Base-by-base conservation (phyloP, 92 coral and sea anemone genomes). In the Phenganax marumi region DNA sequence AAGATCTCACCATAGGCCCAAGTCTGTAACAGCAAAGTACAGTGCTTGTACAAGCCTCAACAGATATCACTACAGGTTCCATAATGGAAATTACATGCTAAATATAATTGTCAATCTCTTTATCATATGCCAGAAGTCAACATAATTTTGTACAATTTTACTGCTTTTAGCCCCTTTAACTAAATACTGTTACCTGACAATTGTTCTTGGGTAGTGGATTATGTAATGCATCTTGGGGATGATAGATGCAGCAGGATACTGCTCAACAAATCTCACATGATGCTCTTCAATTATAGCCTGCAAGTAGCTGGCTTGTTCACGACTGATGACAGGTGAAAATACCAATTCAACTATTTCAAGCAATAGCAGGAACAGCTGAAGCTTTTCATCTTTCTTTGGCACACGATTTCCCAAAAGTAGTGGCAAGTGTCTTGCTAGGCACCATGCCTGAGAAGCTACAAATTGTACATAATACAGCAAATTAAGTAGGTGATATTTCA, bases 161-260 rank as follows among this genome's bases (percentile, higher is more conserved):
- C 14, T 51, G n/a, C 19, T 71, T 9, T 0, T 10, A 39, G 1
- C 43, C 2, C 43, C 5, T 33, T 48, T 19, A 71, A 18, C 16
- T 71, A 19, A 8, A 50, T 19, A 51, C 52, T 2, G 6, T 33
- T 65, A 89, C 88, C 90, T 82, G 4, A 82, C 14, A 83, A 89
- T 89, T 50, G 89, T 81, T 17, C 80, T 62, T 7, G 87, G 89
- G 55, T 89, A 89, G 76, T 89, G 89, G 43, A 89, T 25, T 53
- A 89, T 81, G 64, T 88, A 86, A 52, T 89, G 91, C 91, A 89
- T 89, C 81, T 89, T 76, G 8, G 91, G 92, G 7, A 87, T 87
- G 12, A 87, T 69, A 4, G 93, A 84, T 71, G 81, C 57, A 57
- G 84, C 60, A 8, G 91, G 93, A 78, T 90, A 90, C 8, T 87